phyloP scores from a whole-genome alignment of 2,797 vertebrate species.

The Ptychadena robeensis region DNA sequence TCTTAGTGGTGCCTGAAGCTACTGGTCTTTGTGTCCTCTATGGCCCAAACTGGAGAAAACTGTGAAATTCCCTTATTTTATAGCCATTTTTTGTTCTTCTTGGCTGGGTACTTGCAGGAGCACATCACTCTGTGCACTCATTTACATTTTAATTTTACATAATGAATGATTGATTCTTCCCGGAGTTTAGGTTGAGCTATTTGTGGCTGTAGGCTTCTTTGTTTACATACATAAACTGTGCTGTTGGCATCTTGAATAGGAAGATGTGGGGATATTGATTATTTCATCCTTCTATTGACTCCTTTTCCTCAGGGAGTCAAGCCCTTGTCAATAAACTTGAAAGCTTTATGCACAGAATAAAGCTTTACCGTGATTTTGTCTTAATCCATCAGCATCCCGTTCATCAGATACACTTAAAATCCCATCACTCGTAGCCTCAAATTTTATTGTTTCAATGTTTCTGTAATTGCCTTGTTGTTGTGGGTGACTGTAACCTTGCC shows the following conservation, averaged over 20 bases:
- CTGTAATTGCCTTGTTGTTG: slow-evolving; percentile 51
- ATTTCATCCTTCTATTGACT: slow-evolving; percentile 41
- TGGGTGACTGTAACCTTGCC: slow-evolving; percentile 31
- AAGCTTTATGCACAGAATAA: slow-evolving; percentile 59
- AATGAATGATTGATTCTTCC: slow-evolving; percentile 46
- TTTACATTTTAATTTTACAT: slow-evolving; percentile 26
- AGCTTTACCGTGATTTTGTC: slow-evolving; percentile 52
- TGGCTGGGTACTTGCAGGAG: not conserved
- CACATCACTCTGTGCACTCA: not conserved
- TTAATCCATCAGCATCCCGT: slow-evolving; percentile 58
- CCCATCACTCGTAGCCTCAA: slow-evolving; percentile 39
- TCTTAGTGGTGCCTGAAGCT: no score
- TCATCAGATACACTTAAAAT: slow-evolving; percentile 56
- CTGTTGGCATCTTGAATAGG: slow-evolving; percentile 50
- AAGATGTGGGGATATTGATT: slow-evolving; percentile 60
- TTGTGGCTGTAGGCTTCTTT: slow-evolving; percentile 40
- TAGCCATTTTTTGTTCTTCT: not conserved
- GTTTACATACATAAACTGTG: slow-evolving; percentile 52
- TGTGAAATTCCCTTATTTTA: no score
- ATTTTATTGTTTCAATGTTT: slow-evolving; percentile 59
- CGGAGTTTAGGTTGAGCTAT: slow-evolving; percentile 19
- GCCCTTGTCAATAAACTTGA: slow-evolving; percentile 58
- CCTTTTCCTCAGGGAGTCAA: slow-evolving; percentile 29
- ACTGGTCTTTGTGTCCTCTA: no score
- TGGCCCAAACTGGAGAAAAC: no score